Base-by-base conservation (phyloP, 1,140 invertebrate species). In the Dendroctonus ponderosae region DNA sequence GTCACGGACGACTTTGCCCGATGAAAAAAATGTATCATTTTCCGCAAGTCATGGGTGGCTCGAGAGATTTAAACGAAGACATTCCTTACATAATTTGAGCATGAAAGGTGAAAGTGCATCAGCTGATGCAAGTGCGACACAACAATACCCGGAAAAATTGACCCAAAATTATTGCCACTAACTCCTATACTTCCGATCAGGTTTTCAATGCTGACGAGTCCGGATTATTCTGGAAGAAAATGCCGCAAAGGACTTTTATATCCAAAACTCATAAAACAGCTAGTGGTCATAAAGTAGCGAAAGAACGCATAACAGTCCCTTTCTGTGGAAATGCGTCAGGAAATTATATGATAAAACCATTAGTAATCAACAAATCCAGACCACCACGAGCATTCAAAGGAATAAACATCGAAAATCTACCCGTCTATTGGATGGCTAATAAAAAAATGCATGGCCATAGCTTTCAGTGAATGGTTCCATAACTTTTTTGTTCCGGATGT, bases 171-270 rank as follows among this genome's bases (percentile, higher is more conserved):
- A 46, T 63, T 60, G 62, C 11, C n/a, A 14, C 12, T 63, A n/a
- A 42, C 9, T 37, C 53, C 38, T 63, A 63, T 37, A 62, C n/a
- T 5, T 41, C 62, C 11, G 59, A 62, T 38, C 59, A 62, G 39
- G 59, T 63, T 8, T 63, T 62, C 38, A 63, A 38, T 63, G 62
- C 51, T 7, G 52, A 63, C 41, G 37, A 53, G 14, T 62, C 38
- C 9, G 62, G 38, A 14, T 14, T 57, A 6, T 63, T 63, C 60
- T 63, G 62, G 62, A 63, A 63, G 37, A 63, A 38, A 60, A 56
- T 63, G 43, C 59, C 59, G 5, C n/a, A n/a, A 12, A 6, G 37
- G 14, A 62, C 59, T n/a, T 62, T 57, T 44, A 39, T 62, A 38
- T 56, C 46, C 5, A 15, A 62, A 62, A 52, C 26, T 51, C 12